Base-by-base conservation (phyloP, 2,797 vertebrate genomes). In the Pitangus sulphuratus region DNA sequence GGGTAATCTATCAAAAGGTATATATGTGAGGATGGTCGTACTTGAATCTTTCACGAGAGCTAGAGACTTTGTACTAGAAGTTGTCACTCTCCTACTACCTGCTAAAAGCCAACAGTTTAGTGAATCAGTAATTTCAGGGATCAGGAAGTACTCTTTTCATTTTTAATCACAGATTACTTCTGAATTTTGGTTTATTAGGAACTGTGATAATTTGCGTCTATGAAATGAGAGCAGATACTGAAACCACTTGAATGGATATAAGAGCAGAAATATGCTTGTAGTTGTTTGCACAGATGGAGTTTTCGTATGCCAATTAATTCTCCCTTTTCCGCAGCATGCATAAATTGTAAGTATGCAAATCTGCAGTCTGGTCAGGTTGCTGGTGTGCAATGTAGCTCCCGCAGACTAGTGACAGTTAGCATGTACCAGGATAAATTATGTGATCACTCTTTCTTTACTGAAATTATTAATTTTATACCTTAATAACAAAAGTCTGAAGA, bases 401-500 rank as follows among this genome's bases (percentile, higher is more conserved):
- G 50, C 28, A 95, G 80, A 65, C 72, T 64, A 66, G 11, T 26
- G 44, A 57, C 60, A 94, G 60, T 45, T 39, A 84, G 50, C 35
- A 26, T 64, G 40, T 26, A 78, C 58, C 40, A 83, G n/a, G 54
- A 44, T 72, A 84, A 93, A 51, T 42, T 1, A 57, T 33, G 16
- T 68, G 30, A 77, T 79, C 15, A 1, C 9, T 66, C 77, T 75
- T 90, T 65, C 50, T 81, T 69, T 89, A 53, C 53, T 92, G 86
- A 89, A 77, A 71, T 78, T 18, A 82, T 51, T 74, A 30, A 77
- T 91, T 96, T 91, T 74, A 51, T 97, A 98, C 97, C 97, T 98
- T 92, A 91, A 98, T 97, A 75, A 98, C 57, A 66, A 97, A 97
- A 58, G 69, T 86, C 76, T 98, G 95, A 64, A 98, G 96, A 86